phyloP scores from a whole-genome alignment of 2,797 vertebrate genomes.

The Chaetodon trifasciatus region DNA sequence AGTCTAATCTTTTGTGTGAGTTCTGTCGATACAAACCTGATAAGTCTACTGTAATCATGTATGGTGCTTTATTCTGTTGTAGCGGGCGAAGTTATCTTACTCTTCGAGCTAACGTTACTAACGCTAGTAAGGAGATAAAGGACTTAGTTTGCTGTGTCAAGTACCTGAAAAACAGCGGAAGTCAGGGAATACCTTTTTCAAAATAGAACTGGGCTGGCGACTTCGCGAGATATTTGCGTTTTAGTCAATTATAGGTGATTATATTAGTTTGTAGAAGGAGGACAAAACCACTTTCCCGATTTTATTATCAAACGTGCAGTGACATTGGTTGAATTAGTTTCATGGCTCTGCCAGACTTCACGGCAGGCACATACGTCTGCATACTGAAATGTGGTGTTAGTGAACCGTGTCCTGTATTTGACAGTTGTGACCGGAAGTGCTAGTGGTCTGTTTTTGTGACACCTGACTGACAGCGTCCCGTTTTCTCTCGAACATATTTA shows the following conservation, averaged over 20 bases:
- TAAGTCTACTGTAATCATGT: background rate
- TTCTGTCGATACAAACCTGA: background rate
- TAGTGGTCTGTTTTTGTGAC: rapidly evolving
- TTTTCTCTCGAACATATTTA: background rate
- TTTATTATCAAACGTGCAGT: background rate
- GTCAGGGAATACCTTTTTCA: background rate
- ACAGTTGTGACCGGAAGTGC: background rate
- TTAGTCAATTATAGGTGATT: background rate
- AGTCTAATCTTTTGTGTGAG: background rate
- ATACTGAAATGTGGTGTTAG: background rate
- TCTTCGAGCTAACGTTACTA: background rate
- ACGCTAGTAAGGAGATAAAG: constrained; percentile 19
- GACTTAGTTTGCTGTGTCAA: constrained; percentile 2
- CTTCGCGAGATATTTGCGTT: background rate
- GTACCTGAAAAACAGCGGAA: background rate
- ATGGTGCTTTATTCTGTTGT: background rate
- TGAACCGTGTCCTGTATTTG: background rate
- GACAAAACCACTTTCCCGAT: no score
- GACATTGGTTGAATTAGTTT: no score
- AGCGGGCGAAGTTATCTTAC: background rate
- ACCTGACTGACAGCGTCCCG: rapidly evolving
- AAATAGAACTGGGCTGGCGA: background rate
- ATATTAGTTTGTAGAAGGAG: background rate
- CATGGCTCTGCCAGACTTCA: no score
- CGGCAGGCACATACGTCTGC: no score